These are phyloP conservation scores for Apamea epomidion DNA, from an alignment of 2,888 invertebrate genomes.

Conservation along the genomic window DNA sequence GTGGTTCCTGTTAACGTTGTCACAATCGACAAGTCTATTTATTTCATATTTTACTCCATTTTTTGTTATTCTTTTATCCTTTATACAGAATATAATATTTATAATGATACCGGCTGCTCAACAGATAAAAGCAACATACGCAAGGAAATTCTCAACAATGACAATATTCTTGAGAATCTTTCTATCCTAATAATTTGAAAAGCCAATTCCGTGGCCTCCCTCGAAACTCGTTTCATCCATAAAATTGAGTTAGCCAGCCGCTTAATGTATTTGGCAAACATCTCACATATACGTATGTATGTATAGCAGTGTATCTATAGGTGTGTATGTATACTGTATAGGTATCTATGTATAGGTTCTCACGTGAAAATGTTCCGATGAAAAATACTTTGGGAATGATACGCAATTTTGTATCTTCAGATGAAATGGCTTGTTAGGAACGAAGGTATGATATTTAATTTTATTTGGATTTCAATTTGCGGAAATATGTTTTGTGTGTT, in stretches of 20 bases:
- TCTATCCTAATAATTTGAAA: slow-evolving; percentile 74
- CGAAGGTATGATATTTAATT: slow-evolving; percentile 51
- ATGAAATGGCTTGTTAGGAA: slow-evolving; percentile 54
- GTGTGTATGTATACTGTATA: background rate
- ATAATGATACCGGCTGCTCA: background rate
- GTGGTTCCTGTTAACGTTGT: background rate
- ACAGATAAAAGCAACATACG: slow-evolving; percentile 25
- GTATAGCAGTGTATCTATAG: background rate
- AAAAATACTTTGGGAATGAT: slow-evolving; percentile 56
- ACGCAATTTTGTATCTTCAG: slow-evolving; percentile 57
- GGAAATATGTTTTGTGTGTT: slow-evolving; percentile 20
- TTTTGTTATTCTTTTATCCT: background rate
- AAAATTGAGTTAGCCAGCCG: slow-evolving; percentile 83
- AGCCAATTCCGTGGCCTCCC: slow-evolving; percentile 75
- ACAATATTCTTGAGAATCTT: slow-evolving; percentile 64
- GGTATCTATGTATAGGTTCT: slow-evolving; percentile 10
- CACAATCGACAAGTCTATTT: background rate
- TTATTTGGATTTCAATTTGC: slow-evolving; percentile 61
- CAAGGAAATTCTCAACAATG: slow-evolving; percentile 58
- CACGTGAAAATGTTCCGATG: slow-evolving; percentile 42
- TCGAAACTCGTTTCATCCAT: slow-evolving; percentile 80
- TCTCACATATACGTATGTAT: slow-evolving; percentile 59
- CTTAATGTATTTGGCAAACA: slow-evolving; percentile 85
- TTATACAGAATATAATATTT: slow-evolving; percentile 1
- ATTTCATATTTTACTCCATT: background rate